A percentile compares a stretch with the other conserved stretches of the same genome.
These are phyloP conservation scores for Philypnodon macrostomus DNA, from an alignment of 2,797 vertebrate species.

Conservation along the genomic window DNA sequence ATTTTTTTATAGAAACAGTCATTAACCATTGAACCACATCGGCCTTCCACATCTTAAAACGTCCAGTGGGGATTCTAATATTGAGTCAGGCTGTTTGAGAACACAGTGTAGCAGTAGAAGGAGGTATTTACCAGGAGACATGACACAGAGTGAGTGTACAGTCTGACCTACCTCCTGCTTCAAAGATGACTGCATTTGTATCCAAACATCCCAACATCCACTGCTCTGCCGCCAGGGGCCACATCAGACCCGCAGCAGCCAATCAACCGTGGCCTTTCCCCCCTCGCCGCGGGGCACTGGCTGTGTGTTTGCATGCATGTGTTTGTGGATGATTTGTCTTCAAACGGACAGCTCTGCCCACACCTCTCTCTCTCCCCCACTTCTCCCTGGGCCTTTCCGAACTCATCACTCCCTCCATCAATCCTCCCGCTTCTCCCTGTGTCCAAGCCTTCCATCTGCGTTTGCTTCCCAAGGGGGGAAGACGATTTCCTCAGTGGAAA, in stretches of 20 bases:
- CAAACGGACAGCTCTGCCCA: slow-evolving; percentile 67
- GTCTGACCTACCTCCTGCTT: slow-evolving; percentile 63
- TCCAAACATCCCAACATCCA: slow-evolving; percentile 75
- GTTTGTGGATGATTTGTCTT: slow-evolving; percentile 67
- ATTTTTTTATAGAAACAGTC: too few relatives aligned
- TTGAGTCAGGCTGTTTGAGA: too few relatives aligned
- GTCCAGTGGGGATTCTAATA: too few relatives aligned
- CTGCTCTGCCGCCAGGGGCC: slow-evolving; percentile 53
- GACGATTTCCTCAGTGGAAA: slow-evolving; percentile 75
- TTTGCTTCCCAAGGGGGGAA: slow-evolving; percentile 54
- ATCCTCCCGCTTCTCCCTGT: slow-evolving; percentile 28
- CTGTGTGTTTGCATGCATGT: slow-evolving; percentile 57
- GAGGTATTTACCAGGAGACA: slow-evolving; percentile 25
- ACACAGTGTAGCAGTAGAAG: background rate
- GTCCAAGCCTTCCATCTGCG: slow-evolving; percentile 53
- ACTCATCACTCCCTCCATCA: slow-evolving; percentile 22
- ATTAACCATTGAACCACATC: too few relatives aligned
- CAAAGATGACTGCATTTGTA: slow-evolving; percentile 67
- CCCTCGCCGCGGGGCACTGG: slow-evolving; percentile 60
- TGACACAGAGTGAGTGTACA: slow-evolving; percentile 5
- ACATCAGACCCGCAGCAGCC: slow-evolving; percentile 67
- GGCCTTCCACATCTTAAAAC: too few relatives aligned
- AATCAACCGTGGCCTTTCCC: slow-evolving; percentile 75
- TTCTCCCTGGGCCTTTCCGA: slow-evolving; percentile 19
- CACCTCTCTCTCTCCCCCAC: slow-evolving; percentile 55